Percentiles rank a stretch among this genome's conserved stretches.
Evolutionary conservation across 2,113 vertebrate genomes (phyloP).

Genomic region (Corythoichthys intestinalis): DNA sequence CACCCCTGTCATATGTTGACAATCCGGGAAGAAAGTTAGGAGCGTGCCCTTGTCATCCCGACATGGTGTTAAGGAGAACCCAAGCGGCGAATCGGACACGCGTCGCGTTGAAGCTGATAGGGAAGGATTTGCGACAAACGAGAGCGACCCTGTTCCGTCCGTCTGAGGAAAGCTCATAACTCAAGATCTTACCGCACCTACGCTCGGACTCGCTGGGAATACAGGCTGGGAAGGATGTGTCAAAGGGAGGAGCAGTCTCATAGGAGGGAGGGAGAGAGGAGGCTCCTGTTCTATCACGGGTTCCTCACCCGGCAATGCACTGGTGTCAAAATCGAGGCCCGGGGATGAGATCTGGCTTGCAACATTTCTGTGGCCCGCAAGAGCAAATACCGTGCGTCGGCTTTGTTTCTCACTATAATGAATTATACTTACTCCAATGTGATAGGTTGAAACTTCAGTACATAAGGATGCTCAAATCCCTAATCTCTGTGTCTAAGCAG

Average conservation of each 20-base stretch:
- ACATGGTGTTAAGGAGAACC: slow-evolving; percentile 28
- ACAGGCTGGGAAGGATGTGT: slow-evolving; percentile 32
- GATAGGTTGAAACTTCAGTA: too few relatives aligned
- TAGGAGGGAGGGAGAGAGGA: slow-evolving; percentile 13
- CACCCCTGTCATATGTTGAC: slow-evolving; percentile 44
- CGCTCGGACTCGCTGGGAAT: slow-evolving; percentile 18
- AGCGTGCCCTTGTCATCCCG: slow-evolving; percentile 30
- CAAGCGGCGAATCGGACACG: slow-evolving; percentile 32
- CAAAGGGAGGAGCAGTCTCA: slow-evolving; percentile 30
- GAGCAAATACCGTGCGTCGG: too few relatives aligned
- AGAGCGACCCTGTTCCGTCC: slow-evolving; percentile 25
- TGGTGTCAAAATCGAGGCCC: too few relatives aligned
- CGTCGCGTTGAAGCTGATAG: slow-evolving; percentile 23
- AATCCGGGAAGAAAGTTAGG: slow-evolving; percentile 27
- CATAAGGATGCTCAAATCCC: too few relatives aligned
- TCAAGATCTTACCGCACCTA: slow-evolving; percentile 10
- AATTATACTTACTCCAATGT: too few relatives aligned
- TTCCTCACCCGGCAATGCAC: too few relatives aligned
- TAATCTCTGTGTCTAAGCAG: too few relatives aligned
- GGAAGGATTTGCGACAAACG: slow-evolving; percentile 44
- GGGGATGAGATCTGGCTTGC: too few relatives aligned
- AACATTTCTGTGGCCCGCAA: too few relatives aligned
- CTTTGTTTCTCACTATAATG: too few relatives aligned
- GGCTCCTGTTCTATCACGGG: slow-evolving; percentile 21
- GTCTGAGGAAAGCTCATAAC: slow-evolving; percentile 13